Percentiles rank a stretch among this genome's conserved stretches.
phyloP scores from a whole-genome alignment of 1,140 invertebrate genomes.

The Heterodera carotae region DNA sequence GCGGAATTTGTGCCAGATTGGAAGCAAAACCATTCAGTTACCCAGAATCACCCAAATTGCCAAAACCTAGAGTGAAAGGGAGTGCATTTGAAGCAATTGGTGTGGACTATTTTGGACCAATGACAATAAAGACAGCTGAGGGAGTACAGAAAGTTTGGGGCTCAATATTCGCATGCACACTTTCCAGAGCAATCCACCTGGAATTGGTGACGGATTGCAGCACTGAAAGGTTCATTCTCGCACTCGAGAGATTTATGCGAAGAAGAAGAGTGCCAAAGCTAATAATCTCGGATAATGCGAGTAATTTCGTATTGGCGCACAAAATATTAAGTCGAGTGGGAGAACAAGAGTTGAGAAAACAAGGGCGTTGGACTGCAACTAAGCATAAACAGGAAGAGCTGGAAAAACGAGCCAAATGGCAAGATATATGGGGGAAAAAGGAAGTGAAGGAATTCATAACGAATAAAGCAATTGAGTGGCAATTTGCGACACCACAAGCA shows the following conservation, averaged over 20 bases:
- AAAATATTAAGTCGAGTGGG: not conserved
- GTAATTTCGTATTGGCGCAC: slow-evolving; percentile 3
- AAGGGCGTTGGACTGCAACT: too few species aligned
- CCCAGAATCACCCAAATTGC: not conserved
- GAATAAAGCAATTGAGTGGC: slow-evolving; percentile 8
- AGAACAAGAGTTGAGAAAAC: too few species aligned
- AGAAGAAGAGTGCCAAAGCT: slow-evolving; percentile 9
- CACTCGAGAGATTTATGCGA: slow-evolving; percentile 3
- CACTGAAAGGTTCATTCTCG: slow-evolving; percentile 5
- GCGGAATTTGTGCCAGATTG: not conserved
- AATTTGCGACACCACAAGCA: not conserved
- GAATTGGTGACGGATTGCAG: not conserved
- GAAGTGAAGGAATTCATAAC: not conserved
- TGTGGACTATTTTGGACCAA: slow-evolving; percentile 4
- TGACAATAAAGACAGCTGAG: not conserved
- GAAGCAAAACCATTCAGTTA: not conserved
- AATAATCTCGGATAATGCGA: slow-evolving; percentile 6
- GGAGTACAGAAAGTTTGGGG: not conserved
- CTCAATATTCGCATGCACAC: slow-evolving; percentile 2
- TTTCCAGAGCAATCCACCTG: slow-evolving; percentile 1
- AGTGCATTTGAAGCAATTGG: not conserved
- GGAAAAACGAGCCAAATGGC: not conserved
- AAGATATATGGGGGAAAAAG: not conserved
- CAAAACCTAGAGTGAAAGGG: not conserved
- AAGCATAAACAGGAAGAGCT: not conserved